Evolutionary conservation across 2,888 invertebrate genomes (phyloP).

Genomic region (Chironomus riparius): DNA sequence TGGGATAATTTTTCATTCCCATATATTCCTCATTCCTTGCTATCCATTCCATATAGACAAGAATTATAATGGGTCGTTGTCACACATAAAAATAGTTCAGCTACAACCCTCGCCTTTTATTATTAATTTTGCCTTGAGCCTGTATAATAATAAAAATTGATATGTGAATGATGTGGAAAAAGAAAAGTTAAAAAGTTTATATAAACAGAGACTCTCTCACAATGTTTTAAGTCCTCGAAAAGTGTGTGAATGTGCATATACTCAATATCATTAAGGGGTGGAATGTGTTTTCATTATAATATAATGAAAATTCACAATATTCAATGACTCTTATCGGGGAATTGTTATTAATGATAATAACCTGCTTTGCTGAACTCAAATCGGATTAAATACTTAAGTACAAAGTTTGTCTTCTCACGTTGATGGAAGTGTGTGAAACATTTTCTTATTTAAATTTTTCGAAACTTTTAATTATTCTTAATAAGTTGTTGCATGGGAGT

Average conservation of each 20-base stretch:
- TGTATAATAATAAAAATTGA: not conserved
- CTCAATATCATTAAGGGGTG: constrained; percentile 1
- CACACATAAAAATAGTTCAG: not conserved
- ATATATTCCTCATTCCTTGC: not conserved
- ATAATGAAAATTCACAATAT: not conserved
- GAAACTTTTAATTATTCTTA: too few relatives aligned
- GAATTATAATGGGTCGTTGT: not conserved
- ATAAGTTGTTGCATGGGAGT: too few relatives aligned
- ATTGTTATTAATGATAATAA: not conserved
- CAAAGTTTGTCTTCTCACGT: too few relatives aligned
- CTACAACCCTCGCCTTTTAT: not conserved
- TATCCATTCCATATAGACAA: not conserved
- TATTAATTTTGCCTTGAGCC: not conserved
- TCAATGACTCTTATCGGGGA: not conserved
- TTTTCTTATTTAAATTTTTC: too few relatives aligned
- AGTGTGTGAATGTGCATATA: constrained; percentile 15
- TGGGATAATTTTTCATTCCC: constrained; percentile 16
- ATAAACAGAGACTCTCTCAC: not conserved
- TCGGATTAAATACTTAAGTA: not conserved
- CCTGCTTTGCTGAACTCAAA: not conserved
- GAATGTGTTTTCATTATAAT: not conserved
- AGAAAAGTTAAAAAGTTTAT: not conserved
- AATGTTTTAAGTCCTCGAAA: not conserved
- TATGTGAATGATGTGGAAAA: not conserved
- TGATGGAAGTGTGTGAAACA: too few relatives aligned